These are phyloP conservation scores for Rhodinocichla rosea DNA, from an alignment of 2,113 vertebrate species.

Conservation along the genomic window DNA sequence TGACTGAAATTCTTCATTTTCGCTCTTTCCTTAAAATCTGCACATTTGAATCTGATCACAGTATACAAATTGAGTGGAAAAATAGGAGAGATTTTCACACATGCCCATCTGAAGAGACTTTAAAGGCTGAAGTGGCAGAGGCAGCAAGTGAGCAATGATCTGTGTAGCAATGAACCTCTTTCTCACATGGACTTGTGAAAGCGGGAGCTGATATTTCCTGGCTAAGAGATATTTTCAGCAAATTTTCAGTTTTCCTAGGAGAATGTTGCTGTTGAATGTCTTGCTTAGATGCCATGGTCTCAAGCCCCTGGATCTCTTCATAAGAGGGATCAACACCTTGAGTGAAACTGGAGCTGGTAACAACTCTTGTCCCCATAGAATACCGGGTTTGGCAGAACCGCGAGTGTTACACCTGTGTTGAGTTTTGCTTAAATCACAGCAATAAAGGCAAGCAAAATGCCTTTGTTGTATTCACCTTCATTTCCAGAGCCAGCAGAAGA, in stretches of 20 bases:
- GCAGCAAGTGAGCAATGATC: neutral
- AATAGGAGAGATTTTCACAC: neutral
- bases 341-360: neutral
- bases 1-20: neutral
- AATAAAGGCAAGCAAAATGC: neutral
- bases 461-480: neutral
- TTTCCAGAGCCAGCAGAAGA: neutral
- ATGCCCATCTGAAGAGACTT: neutral
- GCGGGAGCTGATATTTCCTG: neutral
- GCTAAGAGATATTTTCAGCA: neutral
- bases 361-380: neutral
- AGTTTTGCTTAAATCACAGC: neutral
- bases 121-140: neutral
- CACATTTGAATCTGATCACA: neutral
- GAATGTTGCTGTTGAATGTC: neutral
- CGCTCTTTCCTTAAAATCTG: neutral
- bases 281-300: neutral
- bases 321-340: neutral
- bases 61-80: neutral
- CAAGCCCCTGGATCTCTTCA: neutral
- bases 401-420: accelerated
- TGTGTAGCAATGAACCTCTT: neutral
- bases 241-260: neutral
- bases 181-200: neutral
- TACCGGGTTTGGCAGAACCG: accelerated